Percentiles rank a stretch among this genome's conserved stretches.
phyloP scores from a whole-genome alignment of 2,797 vertebrate species.

The Poeciliopsis paucimaculata region DNA sequence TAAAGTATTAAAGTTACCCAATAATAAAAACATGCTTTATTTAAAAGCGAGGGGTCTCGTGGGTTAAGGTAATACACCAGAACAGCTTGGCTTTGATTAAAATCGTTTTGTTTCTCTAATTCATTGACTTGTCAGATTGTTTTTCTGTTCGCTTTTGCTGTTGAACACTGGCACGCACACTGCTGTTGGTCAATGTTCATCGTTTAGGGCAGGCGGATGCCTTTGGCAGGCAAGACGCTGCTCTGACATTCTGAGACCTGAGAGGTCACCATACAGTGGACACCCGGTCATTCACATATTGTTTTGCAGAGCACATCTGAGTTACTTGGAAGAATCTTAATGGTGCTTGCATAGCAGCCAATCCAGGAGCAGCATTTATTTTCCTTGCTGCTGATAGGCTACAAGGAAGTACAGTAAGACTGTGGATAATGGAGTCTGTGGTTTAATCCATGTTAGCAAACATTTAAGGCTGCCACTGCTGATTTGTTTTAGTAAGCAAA shows the following conservation, averaged over 20 bases:
- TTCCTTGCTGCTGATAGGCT: neutral
- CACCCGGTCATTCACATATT: too few species aligned
- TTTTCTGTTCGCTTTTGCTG: neutral
- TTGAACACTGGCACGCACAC: too few species aligned
- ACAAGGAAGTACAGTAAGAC: too few species aligned
- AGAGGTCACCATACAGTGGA: too few species aligned
- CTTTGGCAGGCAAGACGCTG: neutral
- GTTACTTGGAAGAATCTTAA: neutral
- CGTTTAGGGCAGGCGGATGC: too few species aligned
- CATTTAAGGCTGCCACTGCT: too few species aligned
- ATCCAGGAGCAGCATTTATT: neutral
- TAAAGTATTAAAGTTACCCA: slow-evolving; percentile 31
- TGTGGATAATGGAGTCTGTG: too few species aligned
- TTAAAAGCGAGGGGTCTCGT: slow-evolving; percentile 34
- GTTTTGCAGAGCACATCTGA: too few species aligned
- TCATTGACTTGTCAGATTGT: neutral
- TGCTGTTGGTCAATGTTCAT: too few species aligned
- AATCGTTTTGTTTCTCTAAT: neutral
- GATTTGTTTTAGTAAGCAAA: too few species aligned
- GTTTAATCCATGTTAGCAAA: neutral
- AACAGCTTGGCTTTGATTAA: neutral
- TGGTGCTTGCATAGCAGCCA: neutral
- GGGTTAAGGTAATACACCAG: neutral
- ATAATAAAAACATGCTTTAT: slow-evolving; percentile 56
- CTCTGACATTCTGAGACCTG: too few species aligned